These are phyloP conservation scores for Amphipoea oculea DNA, from an alignment of 2,888 invertebrate genomes.

Conservation along the genomic window DNA sequence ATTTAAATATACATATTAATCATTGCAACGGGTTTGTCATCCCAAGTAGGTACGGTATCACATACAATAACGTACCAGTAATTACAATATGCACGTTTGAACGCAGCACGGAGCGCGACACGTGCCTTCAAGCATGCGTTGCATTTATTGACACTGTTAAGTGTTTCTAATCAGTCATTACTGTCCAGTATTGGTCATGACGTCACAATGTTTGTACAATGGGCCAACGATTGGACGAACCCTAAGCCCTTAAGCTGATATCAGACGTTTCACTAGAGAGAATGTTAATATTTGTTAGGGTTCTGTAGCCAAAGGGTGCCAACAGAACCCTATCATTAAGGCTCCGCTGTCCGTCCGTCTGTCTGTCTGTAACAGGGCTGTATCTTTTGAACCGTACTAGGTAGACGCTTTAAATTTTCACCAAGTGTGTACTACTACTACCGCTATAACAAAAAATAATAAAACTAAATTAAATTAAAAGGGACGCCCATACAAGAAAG, in stretches of 20 bases:
- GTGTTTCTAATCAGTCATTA: slow-evolving; percentile 36
- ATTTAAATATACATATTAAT: slow-evolving; percentile 35
- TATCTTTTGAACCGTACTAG: too few species aligned
- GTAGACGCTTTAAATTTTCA: too few species aligned
- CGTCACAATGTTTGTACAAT: slow-evolving; percentile 4
- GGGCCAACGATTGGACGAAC: neutral
- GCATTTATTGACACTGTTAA: slow-evolving; percentile 41
- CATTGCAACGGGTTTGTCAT: slow-evolving; percentile 24
- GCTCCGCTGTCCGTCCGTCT: too few species aligned
- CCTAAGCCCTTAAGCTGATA: neutral
- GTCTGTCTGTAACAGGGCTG: too few species aligned
- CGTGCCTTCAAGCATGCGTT: slow-evolving; percentile 41
- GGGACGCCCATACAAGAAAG: too few species aligned
- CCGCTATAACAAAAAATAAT: too few species aligned
- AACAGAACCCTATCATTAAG: too few species aligned
- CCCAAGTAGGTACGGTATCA: neutral
- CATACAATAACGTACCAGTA: slow-evolving; percentile 39
- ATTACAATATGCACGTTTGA: slow-evolving; percentile 52
- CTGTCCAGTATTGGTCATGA: neutral
- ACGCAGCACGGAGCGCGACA: slow-evolving; percentile 30
- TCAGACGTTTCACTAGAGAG: neutral
- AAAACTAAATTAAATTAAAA: too few species aligned
- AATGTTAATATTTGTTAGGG: neutral
- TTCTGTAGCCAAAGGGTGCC: neutral
- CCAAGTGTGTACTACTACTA: too few species aligned